Evolutionary conservation across 1,140 invertebrate species (phyloP).

Genomic region (Anagrus nilaparvatae): DNA sequence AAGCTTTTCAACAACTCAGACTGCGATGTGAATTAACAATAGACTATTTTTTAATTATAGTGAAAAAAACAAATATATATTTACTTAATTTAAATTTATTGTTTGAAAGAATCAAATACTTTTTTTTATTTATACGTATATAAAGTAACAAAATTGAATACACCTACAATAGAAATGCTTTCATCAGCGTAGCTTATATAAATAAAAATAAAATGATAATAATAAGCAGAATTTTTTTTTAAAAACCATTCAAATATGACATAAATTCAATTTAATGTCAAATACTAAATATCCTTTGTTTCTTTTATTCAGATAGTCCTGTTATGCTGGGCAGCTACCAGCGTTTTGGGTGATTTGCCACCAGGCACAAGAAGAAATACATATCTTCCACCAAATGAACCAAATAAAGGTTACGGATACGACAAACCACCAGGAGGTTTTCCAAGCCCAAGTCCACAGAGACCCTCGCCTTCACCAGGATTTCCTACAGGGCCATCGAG

Average conservation of each 20-base stretch:
- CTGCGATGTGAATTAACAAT: too few species aligned
- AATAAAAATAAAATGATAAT: too few species aligned
- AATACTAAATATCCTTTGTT: neutral
- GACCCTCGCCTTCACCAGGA: slow-evolving; percentile 15
- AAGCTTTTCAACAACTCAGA: too few species aligned
- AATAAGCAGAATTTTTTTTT: too few species aligned
- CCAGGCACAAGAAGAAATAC: slow-evolving; percentile 45
- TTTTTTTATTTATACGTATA: too few species aligned
- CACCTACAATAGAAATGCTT: too few species aligned
- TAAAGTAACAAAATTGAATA: too few species aligned
- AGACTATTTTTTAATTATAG: too few species aligned
- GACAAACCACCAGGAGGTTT: slow-evolving; percentile 38
- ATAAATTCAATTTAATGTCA: neutral
- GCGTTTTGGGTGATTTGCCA: slow-evolving; percentile 30
- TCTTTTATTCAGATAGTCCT: slow-evolving; percentile 27
- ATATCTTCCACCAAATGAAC: slow-evolving; percentile 51
- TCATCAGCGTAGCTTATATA: too few species aligned
- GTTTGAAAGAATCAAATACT: too few species aligned
- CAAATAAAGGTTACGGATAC: slow-evolving; percentile 51
- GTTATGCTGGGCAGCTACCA: slow-evolving; percentile 35
- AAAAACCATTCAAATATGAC: neutral
- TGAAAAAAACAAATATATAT: too few species aligned
- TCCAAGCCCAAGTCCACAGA: slow-evolving; percentile 17
- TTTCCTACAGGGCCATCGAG: slow-evolving; percentile 17
- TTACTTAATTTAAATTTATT: too few species aligned